A percentile compares a stretch with the other conserved stretches of the same genome.
phyloP scores from a whole-genome alignment of 2,888 invertebrate genomes.

The Germaria angustata region DNA sequence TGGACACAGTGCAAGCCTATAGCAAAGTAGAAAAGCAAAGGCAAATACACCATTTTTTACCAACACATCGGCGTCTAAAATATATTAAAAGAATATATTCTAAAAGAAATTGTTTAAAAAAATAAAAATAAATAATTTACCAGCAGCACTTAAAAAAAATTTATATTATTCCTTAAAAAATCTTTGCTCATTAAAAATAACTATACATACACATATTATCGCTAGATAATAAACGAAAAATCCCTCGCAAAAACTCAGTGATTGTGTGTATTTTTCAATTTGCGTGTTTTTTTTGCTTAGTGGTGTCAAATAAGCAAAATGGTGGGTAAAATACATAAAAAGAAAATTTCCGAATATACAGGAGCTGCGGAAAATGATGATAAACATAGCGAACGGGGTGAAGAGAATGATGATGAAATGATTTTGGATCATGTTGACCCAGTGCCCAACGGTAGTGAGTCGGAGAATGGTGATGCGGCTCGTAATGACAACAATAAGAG shows the following conservation, averaged over 20 bases:
- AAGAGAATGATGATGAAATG: conserved; percentile 54
- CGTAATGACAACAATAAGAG: conserved; percentile 71
- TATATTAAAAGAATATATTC: conserved; percentile 46
- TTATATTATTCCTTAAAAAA: background rate
- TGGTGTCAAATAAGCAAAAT: conserved; percentile 61
- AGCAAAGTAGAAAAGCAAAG: conserved; percentile 6
- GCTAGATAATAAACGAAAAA: conserved; percentile 18
- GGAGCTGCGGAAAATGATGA: conserved; percentile 73
- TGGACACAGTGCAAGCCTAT: conserved; percentile 35
- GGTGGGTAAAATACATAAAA: conserved; percentile 77
- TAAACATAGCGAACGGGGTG: conserved; percentile 63
- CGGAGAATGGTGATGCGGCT: conserved; percentile 68
- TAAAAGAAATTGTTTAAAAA: conserved; percentile 14
- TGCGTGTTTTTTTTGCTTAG: conserved; percentile 36
- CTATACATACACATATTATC: background rate
- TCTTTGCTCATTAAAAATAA: background rate
- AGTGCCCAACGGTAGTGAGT: conserved; percentile 69
- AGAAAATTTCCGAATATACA: conserved; percentile 73
- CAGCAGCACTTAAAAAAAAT: background rate
- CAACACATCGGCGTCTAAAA: conserved; percentile 59
- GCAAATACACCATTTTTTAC: conserved; percentile 49
- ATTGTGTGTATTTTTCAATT: conserved; percentile 50
- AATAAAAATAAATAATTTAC: conserved; percentile 15
- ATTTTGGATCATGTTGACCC: conserved; percentile 67
- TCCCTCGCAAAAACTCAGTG: conserved; percentile 54